Evolutionary conservation across 2,888 invertebrate genomes (phyloP).

Genomic region (Tineola bisselliella): DNA sequence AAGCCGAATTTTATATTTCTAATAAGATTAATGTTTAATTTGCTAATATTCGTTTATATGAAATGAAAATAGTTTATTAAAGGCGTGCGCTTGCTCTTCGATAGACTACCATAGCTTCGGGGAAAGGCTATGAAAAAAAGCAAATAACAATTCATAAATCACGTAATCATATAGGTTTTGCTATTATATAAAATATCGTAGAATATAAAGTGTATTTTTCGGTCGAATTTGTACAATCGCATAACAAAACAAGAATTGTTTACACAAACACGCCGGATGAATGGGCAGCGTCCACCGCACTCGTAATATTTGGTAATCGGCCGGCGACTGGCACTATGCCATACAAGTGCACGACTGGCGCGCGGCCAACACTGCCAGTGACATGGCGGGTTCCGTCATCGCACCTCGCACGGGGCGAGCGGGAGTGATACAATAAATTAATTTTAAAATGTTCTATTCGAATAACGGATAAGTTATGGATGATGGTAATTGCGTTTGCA

Average conservation of each 20-base stretch:
- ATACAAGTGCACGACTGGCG: not conserved
- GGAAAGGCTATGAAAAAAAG: no score
- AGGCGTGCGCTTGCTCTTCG: no score
- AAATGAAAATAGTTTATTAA: no score
- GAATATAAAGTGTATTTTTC: no score
- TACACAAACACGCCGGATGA: not conserved
- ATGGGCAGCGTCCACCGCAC: not conserved
- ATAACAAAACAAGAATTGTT: not conserved
- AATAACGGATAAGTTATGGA: conserved; percentile 51
- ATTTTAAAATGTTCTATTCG: conserved; percentile 35
- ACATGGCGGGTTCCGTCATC: not conserved
- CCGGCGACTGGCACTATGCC: not conserved
- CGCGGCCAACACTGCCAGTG: not conserved
- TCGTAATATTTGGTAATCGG: not conserved
- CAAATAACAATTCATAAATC: no score
- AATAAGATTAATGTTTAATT: no score
- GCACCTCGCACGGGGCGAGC: not conserved
- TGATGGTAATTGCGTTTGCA: conserved; percentile 32
- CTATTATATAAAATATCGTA: no score
- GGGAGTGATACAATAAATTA: not conserved
- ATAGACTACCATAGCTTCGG: no score
- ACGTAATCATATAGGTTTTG: no score
- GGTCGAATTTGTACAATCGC: no score
- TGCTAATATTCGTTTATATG: no score
- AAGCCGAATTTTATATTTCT: no score